Percentiles rank a stretch among this genome's conserved stretches.
phyloP scores from a whole-genome alignment of 1,140 invertebrate species.

The Monochamus saltuarius region DNA sequence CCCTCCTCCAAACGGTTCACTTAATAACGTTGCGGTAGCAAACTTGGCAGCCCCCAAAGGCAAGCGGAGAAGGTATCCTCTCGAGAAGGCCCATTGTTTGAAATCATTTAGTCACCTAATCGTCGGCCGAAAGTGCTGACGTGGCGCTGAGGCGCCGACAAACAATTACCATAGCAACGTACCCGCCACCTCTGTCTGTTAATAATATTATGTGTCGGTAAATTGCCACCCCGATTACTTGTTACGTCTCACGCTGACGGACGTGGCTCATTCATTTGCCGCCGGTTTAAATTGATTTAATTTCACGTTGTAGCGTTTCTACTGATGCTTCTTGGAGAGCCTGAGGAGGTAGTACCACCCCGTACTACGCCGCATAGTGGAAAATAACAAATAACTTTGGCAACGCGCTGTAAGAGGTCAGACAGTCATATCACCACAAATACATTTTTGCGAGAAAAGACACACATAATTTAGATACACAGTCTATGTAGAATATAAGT shows the following conservation, averaged over 20 bases:
- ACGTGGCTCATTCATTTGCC: slow-evolving; percentile 9
- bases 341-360: no score
- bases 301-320: background rate
- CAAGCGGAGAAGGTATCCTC: background rate
- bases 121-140: slow-evolving; percentile 44
- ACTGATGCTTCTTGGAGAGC: no score
- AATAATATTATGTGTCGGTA: slow-evolving; percentile 16
- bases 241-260: slow-evolving; percentile 22
- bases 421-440: no score
- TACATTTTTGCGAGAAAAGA: no score
- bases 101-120: slow-evolving; percentile 48
- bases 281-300: slow-evolving; percentile 3
- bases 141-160: slow-evolving; percentile 40
- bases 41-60: no score
- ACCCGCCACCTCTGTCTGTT: slow-evolving; percentile 33
- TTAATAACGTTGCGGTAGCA: no score
- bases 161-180: slow-evolving; percentile 39
- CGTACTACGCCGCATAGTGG: no score
- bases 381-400: no score
- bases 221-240: slow-evolving; percentile 27
- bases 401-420: no score
- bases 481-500: no score
- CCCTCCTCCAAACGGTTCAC: no score
- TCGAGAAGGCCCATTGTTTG: slow-evolving; percentile 31
- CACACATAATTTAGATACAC: no score